Base-by-base conservation (phyloP, 2,888 invertebrate species). In the Metacarcinus magister region DNA sequence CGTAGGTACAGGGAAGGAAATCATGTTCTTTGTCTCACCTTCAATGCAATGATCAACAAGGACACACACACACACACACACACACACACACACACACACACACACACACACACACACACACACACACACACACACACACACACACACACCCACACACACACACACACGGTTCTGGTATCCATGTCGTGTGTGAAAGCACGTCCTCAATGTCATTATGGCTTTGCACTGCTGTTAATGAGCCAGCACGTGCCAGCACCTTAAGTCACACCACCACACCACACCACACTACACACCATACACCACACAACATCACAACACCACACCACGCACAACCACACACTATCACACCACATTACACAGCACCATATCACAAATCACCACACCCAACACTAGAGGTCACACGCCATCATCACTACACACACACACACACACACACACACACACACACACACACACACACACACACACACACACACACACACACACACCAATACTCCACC, bases 121-220 rank as follows among this genome's bases (percentile, higher is more conserved):
- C 60, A 60, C 60, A 60, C 60, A 60, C 60, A 60, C 60, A 60
- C 60, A 60, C 60, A 60, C 60, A 60, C 60, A 60, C 60, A 60
- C 60, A 60, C 60, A 60, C 60, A 60, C 19, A 60, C 60, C 2
- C 60, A 60, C 13, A 60, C 60, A 19, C 60, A 19, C 60, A 60
- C 60, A 60, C 60, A 23, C 60, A 19, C 60, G 10, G 16, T 5
- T 2, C 23, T 60, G 23, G 2, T 60, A 60, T 60, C 16, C 23
- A 19, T 60, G 46, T 46, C 46, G 46, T 46, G 46, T 46, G 4
- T 46, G 46, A 10, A 46, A 46, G 46, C 46, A 19, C 60, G 60
- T 16, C 60, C 60, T 60, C 60, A 23, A 19, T 60, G 16, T 19
- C 60, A 60, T 23, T 19, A 60, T 16, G 60, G 23, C 60, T 2